phyloP scores from a whole-genome alignment of 2,797 vertebrate species.

The Trematomus bernacchii region DNA sequence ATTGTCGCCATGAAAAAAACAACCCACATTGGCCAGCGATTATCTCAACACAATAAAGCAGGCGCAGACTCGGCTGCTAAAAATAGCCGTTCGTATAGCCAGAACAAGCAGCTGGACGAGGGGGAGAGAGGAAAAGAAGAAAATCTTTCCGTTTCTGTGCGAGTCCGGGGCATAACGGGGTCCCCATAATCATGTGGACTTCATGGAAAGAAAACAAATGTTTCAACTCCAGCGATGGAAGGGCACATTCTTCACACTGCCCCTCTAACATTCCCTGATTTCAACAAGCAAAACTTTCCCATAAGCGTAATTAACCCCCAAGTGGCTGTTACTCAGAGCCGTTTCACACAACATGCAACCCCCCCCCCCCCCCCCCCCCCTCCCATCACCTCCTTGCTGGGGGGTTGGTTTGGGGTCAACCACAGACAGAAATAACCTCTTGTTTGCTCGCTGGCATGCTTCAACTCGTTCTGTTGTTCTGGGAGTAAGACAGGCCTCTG shows the following conservation, averaged over 20 bases:
- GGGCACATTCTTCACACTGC: conserved; percentile 69
- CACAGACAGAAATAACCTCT: conserved; percentile 78
- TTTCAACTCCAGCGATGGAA: conserved; percentile 39
- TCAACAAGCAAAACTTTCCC: conserved; percentile 80
- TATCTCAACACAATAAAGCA: conserved; percentile 61
- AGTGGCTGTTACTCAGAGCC: conserved; percentile 54
- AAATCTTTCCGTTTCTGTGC: conserved; percentile 34
- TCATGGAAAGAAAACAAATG: conserved; percentile 57
- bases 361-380: conserved; percentile 45
- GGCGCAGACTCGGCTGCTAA: conserved; percentile 62
- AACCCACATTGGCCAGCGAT: conserved; percentile 60
- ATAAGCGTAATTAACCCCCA: conserved; percentile 76
- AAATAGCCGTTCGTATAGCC: conserved; percentile 72
- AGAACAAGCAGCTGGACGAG: conserved; percentile 67
- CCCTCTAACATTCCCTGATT: conserved; percentile 78
- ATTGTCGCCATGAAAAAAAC: conserved; percentile 6
- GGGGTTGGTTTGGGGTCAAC: conserved; percentile 61
- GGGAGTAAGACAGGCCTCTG: conserved; percentile 39
- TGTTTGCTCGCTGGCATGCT: conserved; percentile 69
- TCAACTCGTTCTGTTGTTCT: conserved; percentile 57
- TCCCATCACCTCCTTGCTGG: conserved; percentile 51
- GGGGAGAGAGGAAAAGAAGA: background rate
- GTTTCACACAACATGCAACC: conserved; percentile 39
- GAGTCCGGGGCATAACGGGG: conserved; percentile 28
- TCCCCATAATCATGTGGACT: conserved; percentile 48